Base-by-base conservation (phyloP, 2,113 vertebrate genomes). In the Scartelaos histophorus region DNA sequence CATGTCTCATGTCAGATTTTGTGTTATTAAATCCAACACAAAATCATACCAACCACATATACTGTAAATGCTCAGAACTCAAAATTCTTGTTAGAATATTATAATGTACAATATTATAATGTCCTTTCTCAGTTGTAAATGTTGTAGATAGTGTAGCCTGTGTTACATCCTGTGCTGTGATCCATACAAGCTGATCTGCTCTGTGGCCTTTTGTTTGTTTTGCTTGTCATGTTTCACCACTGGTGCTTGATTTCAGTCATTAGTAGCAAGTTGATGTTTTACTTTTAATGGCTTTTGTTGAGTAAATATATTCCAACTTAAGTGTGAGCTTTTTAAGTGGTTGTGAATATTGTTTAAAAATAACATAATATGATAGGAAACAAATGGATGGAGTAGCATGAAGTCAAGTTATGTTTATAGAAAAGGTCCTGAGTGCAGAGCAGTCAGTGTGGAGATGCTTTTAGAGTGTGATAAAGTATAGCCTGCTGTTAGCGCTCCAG, bases 391-490 rank as follows among this genome's bases (percentile, higher is more conserved):
- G n/a, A n/a, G n/a, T n/a, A n/a, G n/a, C n/a, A n/a, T n/a, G n/a
- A n/a, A n/a, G n/a, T n/a, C n/a, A n/a, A n/a, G n/a, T n/a, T n/a
- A n/a, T n/a, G n/a, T n/a, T n/a, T n/a, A n/a, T n/a, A n/a, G n/a
- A n/a, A n/a, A n/a, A n/a, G n/a, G n/a, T n/a, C n/a, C n/a, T 56
- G 29, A 73, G 71, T 53, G 65, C 69, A 76, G 70, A 81, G 29
- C 29, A 45, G 69, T 12, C 64, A 43, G 71, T 53, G 46, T 47
- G 64, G 74, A 80, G 67, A 79, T 79, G 89, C 83, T 89, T 90
- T 88, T 78, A 85, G 80, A 71, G 79, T 76, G 74, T 65, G 72
- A 82, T 81, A 74, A 80, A 87, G 67, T 53, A 45, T 70, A 79
- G 65, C 62, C 67, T 74, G 69, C 64, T 84, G 77, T 78, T 70